Evolutionary conservation across 1,140 invertebrate species (phyloP).

Genomic region (Ladona fulva): DNA sequence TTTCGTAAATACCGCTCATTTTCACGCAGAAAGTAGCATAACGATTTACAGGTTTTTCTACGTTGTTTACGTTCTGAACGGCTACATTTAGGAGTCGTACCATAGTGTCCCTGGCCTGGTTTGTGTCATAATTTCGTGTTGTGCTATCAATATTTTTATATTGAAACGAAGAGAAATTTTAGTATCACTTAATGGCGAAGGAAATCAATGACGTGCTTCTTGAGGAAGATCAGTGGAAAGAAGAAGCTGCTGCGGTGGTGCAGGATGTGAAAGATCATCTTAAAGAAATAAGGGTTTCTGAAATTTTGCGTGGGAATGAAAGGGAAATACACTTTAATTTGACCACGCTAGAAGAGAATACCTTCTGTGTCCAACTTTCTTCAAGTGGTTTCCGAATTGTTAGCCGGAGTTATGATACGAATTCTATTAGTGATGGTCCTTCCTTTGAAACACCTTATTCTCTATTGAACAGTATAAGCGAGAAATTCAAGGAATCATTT

Average conservation of each 20-base stretch:
- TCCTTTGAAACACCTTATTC: background rate
- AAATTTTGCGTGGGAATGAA: background rate
- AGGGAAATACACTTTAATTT: background rate
- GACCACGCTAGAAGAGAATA: background rate
- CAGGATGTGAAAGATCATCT: background rate
- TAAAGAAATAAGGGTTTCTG: background rate
- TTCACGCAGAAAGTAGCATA: too few relatives aligned
- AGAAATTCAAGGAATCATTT: background rate
- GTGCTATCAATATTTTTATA: too few relatives aligned
- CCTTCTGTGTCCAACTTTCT: background rate
- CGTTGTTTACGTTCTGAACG: too few relatives aligned
- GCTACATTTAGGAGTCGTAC: too few relatives aligned
- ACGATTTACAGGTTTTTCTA: too few relatives aligned
- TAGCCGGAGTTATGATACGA: background rate
- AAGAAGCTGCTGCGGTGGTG: background rate
- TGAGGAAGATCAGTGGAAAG: background rate
- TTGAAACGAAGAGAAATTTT: too few relatives aligned
- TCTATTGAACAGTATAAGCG: background rate
- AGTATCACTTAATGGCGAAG: too few relatives aligned
- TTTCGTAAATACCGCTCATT: too few relatives aligned
- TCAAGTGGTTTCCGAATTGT: background rate
- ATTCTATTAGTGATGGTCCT: background rate
- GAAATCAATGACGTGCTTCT: background rate
- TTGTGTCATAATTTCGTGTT: too few relatives aligned
- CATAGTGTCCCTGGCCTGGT: too few relatives aligned